Base-by-base conservation (phyloP, 2,888 invertebrate species). In the Cylindroiulus punctatus region DNA sequence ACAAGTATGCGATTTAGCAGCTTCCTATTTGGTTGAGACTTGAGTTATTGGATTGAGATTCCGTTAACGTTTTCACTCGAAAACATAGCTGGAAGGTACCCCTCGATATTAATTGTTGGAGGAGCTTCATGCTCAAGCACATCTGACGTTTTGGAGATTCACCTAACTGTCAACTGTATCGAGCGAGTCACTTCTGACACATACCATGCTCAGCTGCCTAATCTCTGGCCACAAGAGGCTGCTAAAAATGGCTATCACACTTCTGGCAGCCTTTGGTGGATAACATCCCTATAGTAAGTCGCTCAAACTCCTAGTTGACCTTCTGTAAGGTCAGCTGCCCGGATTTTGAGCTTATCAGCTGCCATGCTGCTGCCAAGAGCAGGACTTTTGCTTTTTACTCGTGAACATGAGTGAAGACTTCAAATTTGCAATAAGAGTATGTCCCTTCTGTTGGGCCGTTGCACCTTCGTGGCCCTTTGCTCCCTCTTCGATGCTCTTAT, bases 401-500 rank as follows among this genome's bases (percentile, higher is more conserved):
- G 19, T 65, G 26, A 65, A 65, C n/a, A 65, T 1, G 65, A 65
- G 65, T 26, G 22, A 26, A 65, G 65, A 26, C 26, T 65, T 65
- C 12, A 65, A 2, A 36, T 36, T 65, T 22, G 7, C 19, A 0
- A 12, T n/a, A 12, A 65, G n/a, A 65, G 26, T n/a, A 26, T n/a
- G 17, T 19, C 12, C 65, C 4, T 44, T 44, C 12, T 44, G 12
- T 44, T 52, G 26, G 65, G 10, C 65, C 65, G 22, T 65, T 52
- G 52, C 47, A 47, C 47, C n/a, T 22, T 57, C 3, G 22, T 65
- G 10, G 52, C 44, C 44, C 65, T 26, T 65, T 22, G 65, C 65
- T 26, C 65, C 26, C 65, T 65, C 65, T 26, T 65, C 26, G 22
- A 26, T 65, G 65, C 65, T 65, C 65, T 65, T 65, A 26, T 65